Base-by-base conservation (phyloP, 92 coral and sea anemone species). In the Paramuricea clavata region DNA sequence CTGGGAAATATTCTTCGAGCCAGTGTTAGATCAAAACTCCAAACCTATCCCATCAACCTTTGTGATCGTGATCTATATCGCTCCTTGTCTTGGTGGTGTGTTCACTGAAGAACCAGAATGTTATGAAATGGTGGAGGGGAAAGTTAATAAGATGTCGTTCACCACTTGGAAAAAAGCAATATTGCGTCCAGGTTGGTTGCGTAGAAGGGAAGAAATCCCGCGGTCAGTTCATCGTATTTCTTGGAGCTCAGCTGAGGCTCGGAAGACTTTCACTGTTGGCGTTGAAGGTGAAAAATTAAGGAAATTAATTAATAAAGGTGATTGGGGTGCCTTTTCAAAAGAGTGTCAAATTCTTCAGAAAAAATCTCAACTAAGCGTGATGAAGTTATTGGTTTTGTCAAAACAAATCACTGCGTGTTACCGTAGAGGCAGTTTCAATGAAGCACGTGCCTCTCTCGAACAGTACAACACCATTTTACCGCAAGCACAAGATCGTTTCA, bases 111-210 rank as follows among this genome's bases (percentile, higher is more conserved):
- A n/a, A n/a, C n/a, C n/a, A n/a, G n/a, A n/a, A n/a, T n/a, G n/a
- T n/a, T n/a, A n/a, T n/a, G n/a, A n/a, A n/a, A n/a, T n/a, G n/a
- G n/a, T n/a, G n/a, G n/a, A n/a, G n/a, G n/a, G n/a, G n/a, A n/a
- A 35, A 81, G 91, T 69, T 27, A 50, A 57, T 65, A 87, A 34
- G 56, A 81, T 87, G 78, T 16, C 54, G 13, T 54, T 87, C 17
- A 33, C 31, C 23, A 81, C 32, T 11, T 87, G 91, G 91, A 78
- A 69, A 69, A 57, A 26, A 49, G 28, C 26, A 65, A 62, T 86
- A 10, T 16, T 28, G 31, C 32, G 12, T 21, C 68, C 68, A 60
- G 6, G 9, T 0, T 23, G 52, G 32, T 72, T 5, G 25, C 17
- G 7, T 9, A 42, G 13, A n/a, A 39, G 54, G 5, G 15, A 47